phyloP scores from a whole-genome alignment of 2,113 vertebrate genomes.

The Irena cyanogastra region DNA sequence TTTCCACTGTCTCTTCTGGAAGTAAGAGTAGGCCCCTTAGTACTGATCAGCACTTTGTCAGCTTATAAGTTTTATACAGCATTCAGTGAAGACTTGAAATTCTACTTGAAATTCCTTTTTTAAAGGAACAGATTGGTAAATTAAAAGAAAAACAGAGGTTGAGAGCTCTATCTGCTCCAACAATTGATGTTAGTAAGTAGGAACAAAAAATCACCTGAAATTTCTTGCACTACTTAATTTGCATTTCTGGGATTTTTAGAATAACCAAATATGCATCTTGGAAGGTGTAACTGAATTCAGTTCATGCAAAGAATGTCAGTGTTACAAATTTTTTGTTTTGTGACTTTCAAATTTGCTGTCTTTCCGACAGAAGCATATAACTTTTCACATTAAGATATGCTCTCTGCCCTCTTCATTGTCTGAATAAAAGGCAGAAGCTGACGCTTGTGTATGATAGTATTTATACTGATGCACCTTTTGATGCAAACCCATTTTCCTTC shows the following conservation, averaged over 20 bases:
- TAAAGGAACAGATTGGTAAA: neutral
- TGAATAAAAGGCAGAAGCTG: neutral
- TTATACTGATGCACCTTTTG: neutral
- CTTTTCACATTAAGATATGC: neutral
- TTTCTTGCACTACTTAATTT: neutral
- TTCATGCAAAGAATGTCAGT: neutral
- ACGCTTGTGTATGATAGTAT: neutral
- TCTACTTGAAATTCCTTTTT: neutral
- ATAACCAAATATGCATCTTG: neutral
- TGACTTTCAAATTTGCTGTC: neutral
- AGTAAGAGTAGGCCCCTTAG: neutral
- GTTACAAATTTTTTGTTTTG: neutral
- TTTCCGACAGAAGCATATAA: neutral
- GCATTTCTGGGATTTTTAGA: neutral
- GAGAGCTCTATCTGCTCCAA: neutral
- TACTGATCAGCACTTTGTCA: neutral
- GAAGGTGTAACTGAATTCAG: neutral
- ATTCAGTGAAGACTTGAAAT: neutral
- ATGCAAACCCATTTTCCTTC: neutral
- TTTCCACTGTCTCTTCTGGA: neutral
- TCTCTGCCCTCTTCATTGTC: neutral
- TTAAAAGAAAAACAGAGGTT: neutral
- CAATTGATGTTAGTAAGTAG: neutral
- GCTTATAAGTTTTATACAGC: neutral
- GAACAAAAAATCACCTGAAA: neutral